Conservation (phyloP, 2,888 invertebrate species). For the Dicyrtoma fusca region DNA sequence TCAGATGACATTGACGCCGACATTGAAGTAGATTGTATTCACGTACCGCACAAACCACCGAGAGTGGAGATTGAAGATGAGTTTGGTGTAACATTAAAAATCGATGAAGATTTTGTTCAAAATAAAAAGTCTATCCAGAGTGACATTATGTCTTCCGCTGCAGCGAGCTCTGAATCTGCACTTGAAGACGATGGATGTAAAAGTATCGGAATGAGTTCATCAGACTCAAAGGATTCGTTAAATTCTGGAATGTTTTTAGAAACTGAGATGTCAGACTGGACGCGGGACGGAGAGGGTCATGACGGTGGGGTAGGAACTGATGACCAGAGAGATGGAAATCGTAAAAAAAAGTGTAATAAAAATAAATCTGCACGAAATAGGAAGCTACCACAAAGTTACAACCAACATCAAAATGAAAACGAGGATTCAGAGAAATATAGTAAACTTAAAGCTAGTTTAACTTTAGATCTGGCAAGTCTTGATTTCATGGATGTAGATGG, state of each 20-base stretch:
- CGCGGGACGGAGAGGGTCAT: conserved; percentile 68
- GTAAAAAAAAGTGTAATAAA: conserved; percentile 25
- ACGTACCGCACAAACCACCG: conserved; percentile 63
- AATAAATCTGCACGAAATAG: not conserved
- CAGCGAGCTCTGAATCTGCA: not conserved
- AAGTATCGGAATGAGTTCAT: conserved; percentile 62
- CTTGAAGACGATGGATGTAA: conserved; percentile 44
- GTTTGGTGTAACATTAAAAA: conserved; percentile 63
- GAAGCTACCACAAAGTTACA: no score
- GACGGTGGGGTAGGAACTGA: conserved; percentile 43
- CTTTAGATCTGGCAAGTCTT: conserved; percentile 72
- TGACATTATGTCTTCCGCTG: not conserved
- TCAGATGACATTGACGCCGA: conserved; percentile 42
- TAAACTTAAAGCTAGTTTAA: conserved; percentile 17
- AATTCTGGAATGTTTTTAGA: conserved; percentile 70
- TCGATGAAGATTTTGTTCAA: conserved; percentile 32
- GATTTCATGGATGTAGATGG: conserved; percentile 85
- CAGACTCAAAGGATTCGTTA: conserved; percentile 62
- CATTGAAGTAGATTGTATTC: conserved; percentile 47
- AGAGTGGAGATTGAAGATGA: conserved; percentile 74
- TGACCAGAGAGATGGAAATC: conserved; percentile 48
- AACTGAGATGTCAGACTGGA: conserved; percentile 89
- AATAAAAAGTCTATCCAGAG: not conserved
- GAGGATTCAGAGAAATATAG: conserved; percentile 2
- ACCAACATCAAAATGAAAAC: no score